A percentile compares a stretch with the other conserved stretches of the same genome.
Evolutionary conservation across 2,888 invertebrate genomes (phyloP).

Genomic region (Neoascia interrupta): DNA sequence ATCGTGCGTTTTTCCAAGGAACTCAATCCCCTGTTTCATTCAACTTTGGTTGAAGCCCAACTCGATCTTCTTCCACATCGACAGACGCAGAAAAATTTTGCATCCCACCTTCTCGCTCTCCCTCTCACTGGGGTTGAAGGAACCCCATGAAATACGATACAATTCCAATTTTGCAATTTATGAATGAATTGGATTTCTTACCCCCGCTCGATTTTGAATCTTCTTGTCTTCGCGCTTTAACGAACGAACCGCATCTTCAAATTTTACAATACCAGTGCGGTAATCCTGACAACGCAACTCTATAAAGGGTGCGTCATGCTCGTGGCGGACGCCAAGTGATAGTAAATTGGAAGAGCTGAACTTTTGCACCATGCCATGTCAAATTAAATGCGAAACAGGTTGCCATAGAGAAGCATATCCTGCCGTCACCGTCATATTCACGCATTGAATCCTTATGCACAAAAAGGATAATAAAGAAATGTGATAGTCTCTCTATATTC

Average conservation of each 20-base stretch:
- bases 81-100: background rate
- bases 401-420: constrained; percentile 12
- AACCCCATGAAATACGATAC: constrained; percentile 52
- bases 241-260: constrained; percentile 45
- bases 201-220: background rate
- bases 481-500: constrained; percentile 49
- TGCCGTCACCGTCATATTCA: constrained; percentile 5
- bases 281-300: constrained; percentile 36
- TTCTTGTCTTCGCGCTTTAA: constrained; percentile 38
- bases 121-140: no score
- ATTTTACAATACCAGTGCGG: constrained; percentile 20
- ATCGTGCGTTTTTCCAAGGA: constrained; percentile 12
- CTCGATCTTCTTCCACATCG: constrained; percentile 6
- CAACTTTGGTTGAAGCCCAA: background rate
- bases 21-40: background rate
- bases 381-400: constrained; percentile 48
- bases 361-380: constrained; percentile 21
- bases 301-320: constrained; percentile 24
- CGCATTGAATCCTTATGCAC: constrained; percentile 33
- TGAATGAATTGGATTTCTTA: constrained; percentile 53
- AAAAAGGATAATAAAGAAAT: constrained; percentile 65
- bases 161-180: constrained; percentile 53
- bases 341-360: constrained; percentile 20
- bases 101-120: constrained; percentile 19
- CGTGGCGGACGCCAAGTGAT: background rate